Conservation (phyloP, 2,113 vertebrate genomes). For the Chionodraco myersi region DNA sequence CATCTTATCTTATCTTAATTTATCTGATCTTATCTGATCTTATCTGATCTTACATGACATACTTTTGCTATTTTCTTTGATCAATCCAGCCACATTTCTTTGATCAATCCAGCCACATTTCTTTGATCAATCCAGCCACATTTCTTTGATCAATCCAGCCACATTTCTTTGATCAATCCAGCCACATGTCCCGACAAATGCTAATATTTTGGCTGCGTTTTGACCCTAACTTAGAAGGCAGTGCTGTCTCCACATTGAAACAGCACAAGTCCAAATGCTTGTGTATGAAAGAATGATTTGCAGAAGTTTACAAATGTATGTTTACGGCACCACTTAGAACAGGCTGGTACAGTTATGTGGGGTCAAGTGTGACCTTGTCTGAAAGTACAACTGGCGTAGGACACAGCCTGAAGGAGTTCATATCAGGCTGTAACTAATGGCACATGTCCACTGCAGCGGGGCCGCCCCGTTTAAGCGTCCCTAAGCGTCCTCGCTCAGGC, state of each 20-base stretch:
- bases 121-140: too few species aligned
- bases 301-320: neutral
- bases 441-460: too few species aligned
- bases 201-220: neutral
- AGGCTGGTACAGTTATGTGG: neutral
- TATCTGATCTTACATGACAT: too few species aligned
- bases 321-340: conserved; percentile 2
- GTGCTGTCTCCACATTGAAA: neutral
- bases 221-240: neutral
- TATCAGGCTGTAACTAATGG: conserved; percentile 19
- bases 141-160: too few species aligned
- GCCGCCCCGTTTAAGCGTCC: too few species aligned
- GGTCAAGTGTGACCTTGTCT: neutral
- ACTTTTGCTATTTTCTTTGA: neutral
- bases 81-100: too few species aligned
- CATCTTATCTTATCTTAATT: too few species aligned
- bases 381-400: neutral
- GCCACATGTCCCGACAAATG: conserved; percentile 7
- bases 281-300: conserved; percentile 10
- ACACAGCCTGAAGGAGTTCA: neutral
- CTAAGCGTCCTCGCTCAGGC: too few species aligned
- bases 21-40: too few species aligned
- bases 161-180: too few species aligned
- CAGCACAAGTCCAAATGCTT: neutral
- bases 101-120: too few species aligned